A percentile compares a stretch with the other conserved stretches of the same genome.
These are phyloP conservation scores for Coptodon rendalli DNA, from an alignment of 2,113 vertebrate species.

Conservation along the genomic window DNA sequence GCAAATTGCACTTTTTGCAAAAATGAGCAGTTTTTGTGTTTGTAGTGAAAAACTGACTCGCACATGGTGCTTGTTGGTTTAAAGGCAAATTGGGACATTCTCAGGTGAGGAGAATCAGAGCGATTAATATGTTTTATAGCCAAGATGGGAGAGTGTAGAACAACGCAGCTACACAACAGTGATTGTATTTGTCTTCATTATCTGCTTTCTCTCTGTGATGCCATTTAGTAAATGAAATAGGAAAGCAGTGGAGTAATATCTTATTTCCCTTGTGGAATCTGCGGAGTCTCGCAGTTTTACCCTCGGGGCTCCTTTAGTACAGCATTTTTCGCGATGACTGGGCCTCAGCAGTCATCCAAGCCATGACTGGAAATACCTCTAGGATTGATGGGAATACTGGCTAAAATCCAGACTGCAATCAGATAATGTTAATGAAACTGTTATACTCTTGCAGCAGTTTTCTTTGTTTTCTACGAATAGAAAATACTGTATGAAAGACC, in stretches of 20 bases:
- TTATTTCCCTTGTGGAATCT: not conserved
- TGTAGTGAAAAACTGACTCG: not conserved
- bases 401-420: slow-evolving; percentile 33
- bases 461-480: slow-evolving; percentile 18
- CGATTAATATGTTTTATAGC: not conserved
- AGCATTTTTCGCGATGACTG: slow-evolving; percentile 10
- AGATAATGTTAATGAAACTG: slow-evolving; percentile 44
- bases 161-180: not conserved
- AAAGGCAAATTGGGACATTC: not conserved
- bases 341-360: not conserved
- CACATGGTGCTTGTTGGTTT: not conserved
- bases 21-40: not conserved
- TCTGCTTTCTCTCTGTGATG: not conserved
- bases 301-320: not conserved
- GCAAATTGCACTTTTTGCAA: not conserved
- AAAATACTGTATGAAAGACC: not conserved
- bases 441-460: not conserved
- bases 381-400: slow-evolving; percentile 42
- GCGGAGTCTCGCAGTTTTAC: not conserved
- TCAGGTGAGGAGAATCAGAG: not conserved
- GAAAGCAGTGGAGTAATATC: not conserved
- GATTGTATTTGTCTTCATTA: not conserved
- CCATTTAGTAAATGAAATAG: slow-evolving; percentile 8
- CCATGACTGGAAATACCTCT: slow-evolving; percentile 5
- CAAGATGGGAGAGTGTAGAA: not conserved